phyloP scores from a whole-genome alignment of 2,888 invertebrate species.

The Danaus chrysippus region DNA sequence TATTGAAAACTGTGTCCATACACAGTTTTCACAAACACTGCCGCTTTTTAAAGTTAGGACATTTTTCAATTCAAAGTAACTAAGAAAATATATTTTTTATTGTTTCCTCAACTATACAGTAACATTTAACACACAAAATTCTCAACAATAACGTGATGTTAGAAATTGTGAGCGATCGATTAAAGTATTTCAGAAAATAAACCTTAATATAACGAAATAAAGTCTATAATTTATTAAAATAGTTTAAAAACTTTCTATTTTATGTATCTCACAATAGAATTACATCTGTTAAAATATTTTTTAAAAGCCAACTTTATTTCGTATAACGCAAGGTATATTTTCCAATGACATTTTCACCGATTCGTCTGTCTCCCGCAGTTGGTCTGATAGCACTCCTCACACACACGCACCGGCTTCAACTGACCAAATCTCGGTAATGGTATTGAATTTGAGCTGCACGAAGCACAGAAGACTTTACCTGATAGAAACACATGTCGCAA shows the following conservation, averaged over 20 bases:
- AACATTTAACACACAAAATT: slow-evolving; percentile 8
- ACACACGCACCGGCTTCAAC: slow-evolving; percentile 95
- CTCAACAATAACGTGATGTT: slow-evolving; percentile 9
- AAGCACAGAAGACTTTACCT: slow-evolving; percentile 94
- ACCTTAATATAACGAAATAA: neutral
- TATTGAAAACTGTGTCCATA: slow-evolving; percentile 1
- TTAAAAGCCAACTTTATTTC: neutral
- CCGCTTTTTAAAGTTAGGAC: neutral
- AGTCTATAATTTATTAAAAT: neutral
- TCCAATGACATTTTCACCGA: slow-evolving; percentile 44
- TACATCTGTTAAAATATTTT: neutral
- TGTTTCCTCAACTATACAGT: slow-evolving; percentile 5
- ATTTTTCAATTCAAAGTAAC: neutral
- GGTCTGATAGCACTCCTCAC: slow-evolving; percentile 87
- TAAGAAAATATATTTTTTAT: slow-evolving; percentile 4
- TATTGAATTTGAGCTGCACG: slow-evolving; percentile 95
- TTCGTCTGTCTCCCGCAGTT: slow-evolving; percentile 43
- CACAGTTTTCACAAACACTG: no score
- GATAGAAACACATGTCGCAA: slow-evolving; percentile 33
- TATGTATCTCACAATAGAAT: neutral
- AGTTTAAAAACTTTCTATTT: no score
- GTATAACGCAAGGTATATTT: neutral
- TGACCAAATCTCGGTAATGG: slow-evolving; percentile 96
- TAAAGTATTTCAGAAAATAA: neutral
- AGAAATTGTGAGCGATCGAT: neutral